Evolutionary conservation across 2,113 vertebrate species (phyloP).

Genomic region (Halichoerus grypus): DNA sequence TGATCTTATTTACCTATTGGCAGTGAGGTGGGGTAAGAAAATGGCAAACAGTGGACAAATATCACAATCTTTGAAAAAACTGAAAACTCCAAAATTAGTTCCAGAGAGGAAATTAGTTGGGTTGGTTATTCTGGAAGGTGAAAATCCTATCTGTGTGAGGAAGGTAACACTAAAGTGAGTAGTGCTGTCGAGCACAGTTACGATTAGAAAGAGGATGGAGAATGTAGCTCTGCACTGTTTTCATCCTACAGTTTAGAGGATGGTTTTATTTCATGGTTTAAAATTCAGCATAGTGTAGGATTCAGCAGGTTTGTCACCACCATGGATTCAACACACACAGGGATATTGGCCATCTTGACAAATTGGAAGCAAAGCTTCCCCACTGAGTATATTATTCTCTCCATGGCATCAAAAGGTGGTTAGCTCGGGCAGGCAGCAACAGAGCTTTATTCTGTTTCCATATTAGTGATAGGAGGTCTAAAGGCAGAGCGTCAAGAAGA

Average conservation of each 20-base stretch:
- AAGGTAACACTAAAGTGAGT: not conserved
- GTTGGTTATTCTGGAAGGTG: not conserved
- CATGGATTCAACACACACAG: not conserved
- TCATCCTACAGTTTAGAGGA: not conserved
- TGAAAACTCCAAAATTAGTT: not conserved
- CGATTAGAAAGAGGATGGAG: not conserved
- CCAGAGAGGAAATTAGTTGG: not conserved
- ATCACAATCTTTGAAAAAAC: not conserved
- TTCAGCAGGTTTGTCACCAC: not conserved
- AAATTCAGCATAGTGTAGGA: not conserved
- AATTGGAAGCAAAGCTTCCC: constrained; percentile 10
- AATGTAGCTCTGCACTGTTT: not conserved
- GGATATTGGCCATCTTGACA: not conserved
- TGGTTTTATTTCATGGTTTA: constrained; percentile 10
- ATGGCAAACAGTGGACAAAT: not conserved
- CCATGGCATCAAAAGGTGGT: not conserved
- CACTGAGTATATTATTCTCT: not conserved
- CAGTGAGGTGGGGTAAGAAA: not conserved
- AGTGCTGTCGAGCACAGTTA: not conserved
- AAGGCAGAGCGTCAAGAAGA: not conserved
- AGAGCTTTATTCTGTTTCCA: constrained; percentile 34
- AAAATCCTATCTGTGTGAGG: not conserved
- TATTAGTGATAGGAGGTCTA: constrained; percentile 27
- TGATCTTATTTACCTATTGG: not conserved
- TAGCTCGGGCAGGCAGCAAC: not conserved